Conservation (phyloP, 2,797 vertebrate genomes). For the Poeciliopsis turneri region DNA sequence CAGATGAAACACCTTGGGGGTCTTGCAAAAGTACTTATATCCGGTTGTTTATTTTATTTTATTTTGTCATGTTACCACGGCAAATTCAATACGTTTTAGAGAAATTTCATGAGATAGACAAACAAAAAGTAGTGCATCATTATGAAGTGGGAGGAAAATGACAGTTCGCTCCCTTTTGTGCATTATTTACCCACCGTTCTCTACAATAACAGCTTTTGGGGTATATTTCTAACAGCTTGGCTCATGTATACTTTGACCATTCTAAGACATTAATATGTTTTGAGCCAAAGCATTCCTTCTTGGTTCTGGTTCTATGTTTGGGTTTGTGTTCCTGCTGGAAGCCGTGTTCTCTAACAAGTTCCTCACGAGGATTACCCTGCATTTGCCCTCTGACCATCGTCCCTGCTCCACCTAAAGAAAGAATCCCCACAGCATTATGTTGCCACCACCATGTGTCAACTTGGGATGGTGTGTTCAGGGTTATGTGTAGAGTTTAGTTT, state of each 20-base stretch:
- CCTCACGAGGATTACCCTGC: background rate
- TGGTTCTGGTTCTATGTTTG: background rate
- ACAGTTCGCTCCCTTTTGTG: background rate
- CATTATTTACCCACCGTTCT: background rate
- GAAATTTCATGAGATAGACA: background rate
- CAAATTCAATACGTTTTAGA: background rate
- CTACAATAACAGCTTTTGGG: background rate
- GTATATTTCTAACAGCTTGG: background rate
- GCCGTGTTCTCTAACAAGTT: background rate
- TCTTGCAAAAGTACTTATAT: background rate
- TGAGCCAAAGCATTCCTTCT: background rate
- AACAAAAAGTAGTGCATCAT: background rate
- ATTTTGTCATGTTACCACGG: background rate
- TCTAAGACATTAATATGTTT: background rate
- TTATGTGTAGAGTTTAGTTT: background rate
- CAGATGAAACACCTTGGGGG: background rate
- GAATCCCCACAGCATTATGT: background rate
- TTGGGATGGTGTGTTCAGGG: background rate
- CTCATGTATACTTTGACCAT: background rate
- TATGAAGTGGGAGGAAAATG: background rate
- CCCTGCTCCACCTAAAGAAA: background rate
- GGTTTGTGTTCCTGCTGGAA: conserved; percentile 5
- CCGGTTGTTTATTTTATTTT: background rate
- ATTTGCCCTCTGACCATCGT: background rate
- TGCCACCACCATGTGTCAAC: background rate